Base-by-base conservation (phyloP, 2,888 invertebrate genomes). In the Cremastobaeus sp. region DNA sequence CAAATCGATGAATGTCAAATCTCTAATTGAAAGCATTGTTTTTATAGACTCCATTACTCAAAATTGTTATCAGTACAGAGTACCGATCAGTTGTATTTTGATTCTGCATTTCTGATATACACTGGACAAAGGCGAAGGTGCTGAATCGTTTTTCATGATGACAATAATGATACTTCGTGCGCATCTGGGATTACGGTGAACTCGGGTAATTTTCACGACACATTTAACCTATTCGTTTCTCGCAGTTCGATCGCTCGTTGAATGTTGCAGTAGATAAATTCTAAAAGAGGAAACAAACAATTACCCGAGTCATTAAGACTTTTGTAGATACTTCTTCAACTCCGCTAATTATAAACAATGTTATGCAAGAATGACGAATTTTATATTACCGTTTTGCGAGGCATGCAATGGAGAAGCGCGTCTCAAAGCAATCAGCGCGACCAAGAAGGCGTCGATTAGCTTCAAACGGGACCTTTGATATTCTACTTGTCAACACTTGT, bases 101-200 rank as follows among this genome's bases (percentile, higher is more conserved):
- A 55, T 32, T 68, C 50, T 52, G 73, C 45, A 52, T 68, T 68
- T 68, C 17, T 28, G 25, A 45, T 57, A 14, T 55, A 48, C 28
- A 18, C 11, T 66, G 60, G 47, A 60, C 54, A 70, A 15, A 71
- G 76, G 72, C 68, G 72, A 78, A 79, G 82, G 79, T 84, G 82
- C 79, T 81, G 83, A 82, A 82, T 83, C 78, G 82, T 80, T 85
- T 83, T 82, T 80, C 68, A 82, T 82, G 80, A 83, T 86, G 85
- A 86, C 85, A 86, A 86, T 86, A 86, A 85, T 82, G 82, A 84
- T 80, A 78, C 83, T 83, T 83, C 79, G 74, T 77, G 77, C 57
- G 79, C 79, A 81, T 77, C 79, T 78, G 76, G 78, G 76, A 76
- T 77, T 77, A 66, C 69, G 62, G 64, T 74, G 37, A 75, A 65